phyloP scores from a whole-genome alignment of 2,888 invertebrate species.

The Pristionchus exspectatus region DNA sequence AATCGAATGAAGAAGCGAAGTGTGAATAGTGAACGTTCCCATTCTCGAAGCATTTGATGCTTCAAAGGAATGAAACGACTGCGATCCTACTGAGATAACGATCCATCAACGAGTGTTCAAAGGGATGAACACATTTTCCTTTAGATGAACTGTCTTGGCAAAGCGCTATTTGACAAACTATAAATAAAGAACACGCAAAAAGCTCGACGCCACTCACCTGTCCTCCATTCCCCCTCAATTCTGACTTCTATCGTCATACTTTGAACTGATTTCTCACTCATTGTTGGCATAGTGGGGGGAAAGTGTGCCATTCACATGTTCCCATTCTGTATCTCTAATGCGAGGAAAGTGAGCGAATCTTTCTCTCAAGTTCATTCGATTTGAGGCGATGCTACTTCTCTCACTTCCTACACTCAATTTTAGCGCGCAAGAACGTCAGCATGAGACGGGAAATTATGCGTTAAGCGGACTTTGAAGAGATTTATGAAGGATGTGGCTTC shows the following conservation, averaged over 20 bases:
- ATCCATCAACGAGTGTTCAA: too few relatives aligned
- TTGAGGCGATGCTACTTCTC: neutral
- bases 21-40: too few relatives aligned
- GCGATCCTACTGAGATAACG: neutral
- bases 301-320: neutral
- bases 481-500: too few relatives aligned
- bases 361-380: conserved; percentile 18
- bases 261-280: conserved; percentile 13
- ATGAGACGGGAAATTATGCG: neutral
- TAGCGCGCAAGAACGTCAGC: neutral
- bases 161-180: too few relatives aligned
- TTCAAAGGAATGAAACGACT: neutral
- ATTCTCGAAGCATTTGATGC: neutral
- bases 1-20: too few relatives aligned
- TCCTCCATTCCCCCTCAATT: neutral
- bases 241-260: neutral
- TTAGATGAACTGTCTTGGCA: too few relatives aligned
- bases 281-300: too few relatives aligned
- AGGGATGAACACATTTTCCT: too few relatives aligned
- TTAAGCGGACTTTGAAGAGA: too few relatives aligned
- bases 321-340: neutral
- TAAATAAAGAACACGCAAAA: too few relatives aligned
- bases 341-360: neutral
- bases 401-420: neutral
- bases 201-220: neutral